These are phyloP conservation scores for Siniperca chuatsi DNA, from an alignment of 2,113 vertebrate species.

Conservation along the genomic window DNA sequence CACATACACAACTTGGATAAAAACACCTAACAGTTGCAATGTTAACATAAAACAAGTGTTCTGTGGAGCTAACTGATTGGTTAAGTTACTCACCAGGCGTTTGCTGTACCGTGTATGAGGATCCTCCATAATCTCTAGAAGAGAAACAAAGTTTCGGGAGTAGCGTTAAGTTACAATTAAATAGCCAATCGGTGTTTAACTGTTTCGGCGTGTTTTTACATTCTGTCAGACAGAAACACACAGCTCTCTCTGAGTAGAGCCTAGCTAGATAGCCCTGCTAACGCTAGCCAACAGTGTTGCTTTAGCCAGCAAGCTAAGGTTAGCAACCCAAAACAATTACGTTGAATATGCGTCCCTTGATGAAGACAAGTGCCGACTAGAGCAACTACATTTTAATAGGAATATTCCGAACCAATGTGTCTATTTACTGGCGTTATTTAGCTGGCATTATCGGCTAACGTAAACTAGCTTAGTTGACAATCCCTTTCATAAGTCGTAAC, in stretches of 20 bases:
- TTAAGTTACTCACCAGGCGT: conserved; percentile 90
- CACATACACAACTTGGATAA: not conserved
- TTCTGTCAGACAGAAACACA: not conserved
- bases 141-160: conserved; percentile 19
- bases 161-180: not conserved
- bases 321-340: conserved; percentile 47
- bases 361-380: not conserved
- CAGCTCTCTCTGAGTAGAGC: conserved; percentile 1
- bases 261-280: conserved; percentile 40
- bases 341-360: not conserved
- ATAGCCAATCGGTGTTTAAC: fast-evolving
- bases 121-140: conserved; percentile 86
- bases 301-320: conserved; percentile 54
- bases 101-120: conserved; percentile 94
- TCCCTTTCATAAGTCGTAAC: conserved; percentile 63
- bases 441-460: not conserved
- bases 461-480: conserved; percentile 47
- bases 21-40: not conserved
- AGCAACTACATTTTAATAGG: not conserved
- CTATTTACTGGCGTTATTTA: not conserved
- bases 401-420: not conserved
- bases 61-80: conserved; percentile 8
- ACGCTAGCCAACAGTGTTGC: conserved; percentile 49
- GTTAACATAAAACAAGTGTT: conserved; percentile 35
- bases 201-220: not conserved